Percentiles rank a stretch among this genome's conserved stretches.
These are phyloP conservation scores for Ptilonorhynchus violaceus DNA, from an alignment of 2,113 vertebrate species.

Conservation along the genomic window DNA sequence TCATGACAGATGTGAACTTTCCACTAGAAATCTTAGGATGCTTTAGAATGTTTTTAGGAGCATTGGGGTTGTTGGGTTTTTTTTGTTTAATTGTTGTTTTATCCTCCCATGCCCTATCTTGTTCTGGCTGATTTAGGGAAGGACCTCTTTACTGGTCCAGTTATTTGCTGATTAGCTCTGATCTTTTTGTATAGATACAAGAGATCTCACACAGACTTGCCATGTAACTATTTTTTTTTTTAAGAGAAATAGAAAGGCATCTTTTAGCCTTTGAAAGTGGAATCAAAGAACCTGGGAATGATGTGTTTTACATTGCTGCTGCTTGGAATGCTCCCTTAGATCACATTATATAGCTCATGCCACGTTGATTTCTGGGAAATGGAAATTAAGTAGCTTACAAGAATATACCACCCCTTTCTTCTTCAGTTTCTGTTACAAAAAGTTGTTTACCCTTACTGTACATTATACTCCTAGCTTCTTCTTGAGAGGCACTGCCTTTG, in stretches of 20 bases:
- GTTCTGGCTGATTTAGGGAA: background rate
- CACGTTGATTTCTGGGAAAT: background rate
- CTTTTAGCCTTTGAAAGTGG: background rate
- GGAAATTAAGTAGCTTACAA: background rate
- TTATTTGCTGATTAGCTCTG: background rate
- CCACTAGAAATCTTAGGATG: background rate
- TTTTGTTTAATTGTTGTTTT: background rate
- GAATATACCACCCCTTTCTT: background rate
- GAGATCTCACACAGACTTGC: background rate
- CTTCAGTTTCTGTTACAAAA: background rate
- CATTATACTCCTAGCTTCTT: background rate
- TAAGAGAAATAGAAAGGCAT: background rate
- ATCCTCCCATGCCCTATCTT: background rate
- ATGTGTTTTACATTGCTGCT: background rate
- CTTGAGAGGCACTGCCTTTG: background rate
- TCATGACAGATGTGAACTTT: background rate
- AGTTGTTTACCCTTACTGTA: background rate
- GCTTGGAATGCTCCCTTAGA: background rate
- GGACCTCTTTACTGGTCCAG: background rate
- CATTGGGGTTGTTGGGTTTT: background rate
- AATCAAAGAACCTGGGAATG: background rate
- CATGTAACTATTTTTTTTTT: background rate
- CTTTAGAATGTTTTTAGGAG: background rate
- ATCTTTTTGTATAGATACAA: background rate
- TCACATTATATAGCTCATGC: background rate